phyloP scores from a whole-genome alignment of 2,113 vertebrate species.

The Antennarius striatus region DNA sequence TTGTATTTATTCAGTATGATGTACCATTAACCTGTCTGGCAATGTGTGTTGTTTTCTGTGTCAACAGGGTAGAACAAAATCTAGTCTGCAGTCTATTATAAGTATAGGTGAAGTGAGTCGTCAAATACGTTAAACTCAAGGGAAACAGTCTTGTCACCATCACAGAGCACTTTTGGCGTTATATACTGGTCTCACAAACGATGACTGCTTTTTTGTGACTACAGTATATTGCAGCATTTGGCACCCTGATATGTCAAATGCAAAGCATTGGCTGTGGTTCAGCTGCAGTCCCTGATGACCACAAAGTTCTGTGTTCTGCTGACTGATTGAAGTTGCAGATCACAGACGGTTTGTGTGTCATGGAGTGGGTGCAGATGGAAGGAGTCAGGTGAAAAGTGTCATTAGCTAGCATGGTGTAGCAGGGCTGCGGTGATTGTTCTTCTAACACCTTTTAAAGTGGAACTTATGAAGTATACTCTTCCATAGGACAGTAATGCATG shows the following conservation, averaged over 20 bases:
- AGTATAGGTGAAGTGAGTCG: constrained; percentile 28
- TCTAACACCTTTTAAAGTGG: no score
- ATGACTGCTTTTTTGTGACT: constrained; percentile 33
- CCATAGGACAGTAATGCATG: no score
- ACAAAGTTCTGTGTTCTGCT: constrained; percentile 40
- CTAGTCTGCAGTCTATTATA: background rate
- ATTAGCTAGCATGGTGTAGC: background rate
- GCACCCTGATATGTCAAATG: constrained; percentile 28
- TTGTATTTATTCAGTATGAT: background rate
- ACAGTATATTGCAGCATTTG: constrained; percentile 17
- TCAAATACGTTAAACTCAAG: constrained; percentile 33
- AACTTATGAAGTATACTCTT: no score
- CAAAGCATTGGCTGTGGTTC: constrained; percentile 38
- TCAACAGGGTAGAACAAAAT: constrained; percentile 23
- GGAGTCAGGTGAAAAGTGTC: constrained; percentile 32
- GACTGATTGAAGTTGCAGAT: constrained; percentile 62
- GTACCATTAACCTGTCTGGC: constrained; percentile 25
- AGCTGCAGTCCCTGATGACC: constrained; percentile 43
- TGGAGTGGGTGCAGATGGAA: constrained; percentile 37
- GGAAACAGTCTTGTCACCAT: constrained; percentile 17
- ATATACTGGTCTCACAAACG: constrained; percentile 15
- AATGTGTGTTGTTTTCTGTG: constrained; percentile 9
- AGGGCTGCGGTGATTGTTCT: no score
- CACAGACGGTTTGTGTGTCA: constrained; percentile 35
- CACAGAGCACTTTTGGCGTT: constrained; percentile 14